These are phyloP conservation scores for Cheilosia vernalis DNA, from an alignment of 2,888 invertebrate genomes.

Conservation along the genomic window DNA sequence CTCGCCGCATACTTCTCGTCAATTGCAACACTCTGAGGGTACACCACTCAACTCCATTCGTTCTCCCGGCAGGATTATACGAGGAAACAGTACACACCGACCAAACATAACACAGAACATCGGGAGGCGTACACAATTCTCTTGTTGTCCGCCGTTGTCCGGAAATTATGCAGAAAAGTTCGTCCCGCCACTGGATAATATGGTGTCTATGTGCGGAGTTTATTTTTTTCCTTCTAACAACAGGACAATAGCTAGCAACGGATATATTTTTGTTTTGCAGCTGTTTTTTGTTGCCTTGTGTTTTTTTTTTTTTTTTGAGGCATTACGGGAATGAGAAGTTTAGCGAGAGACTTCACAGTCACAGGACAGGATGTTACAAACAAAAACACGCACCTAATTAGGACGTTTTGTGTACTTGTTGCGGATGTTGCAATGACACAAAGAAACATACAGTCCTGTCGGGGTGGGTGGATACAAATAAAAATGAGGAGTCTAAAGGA, in stretches of 20 bases:
- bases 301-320: conserved; percentile 24
- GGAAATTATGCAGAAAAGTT: conserved; percentile 75
- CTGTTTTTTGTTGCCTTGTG: too few relatives aligned
- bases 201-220: conserved; percentile 42
- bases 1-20: conserved; percentile 55
- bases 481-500: too few relatives aligned
- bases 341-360: conserved; percentile 36
- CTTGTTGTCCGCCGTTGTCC: conserved; percentile 62
- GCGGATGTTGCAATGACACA: conserved; percentile 70
- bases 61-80: background rate
- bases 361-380: conserved; percentile 62
- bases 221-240: background rate
- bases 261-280: conserved; percentile 13
- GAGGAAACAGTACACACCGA: conserved; percentile 36
- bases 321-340: conserved; percentile 36
- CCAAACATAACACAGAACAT: conserved; percentile 48
- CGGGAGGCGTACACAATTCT: conserved; percentile 66
- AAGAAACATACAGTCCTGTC: conserved; percentile 35
- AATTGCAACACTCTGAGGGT: conserved; percentile 57
- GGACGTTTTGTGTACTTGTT: conserved; percentile 73
- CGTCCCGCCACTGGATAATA: conserved; percentile 63
- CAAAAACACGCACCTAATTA: conserved; percentile 75
- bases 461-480: too few relatives aligned
- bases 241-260: conserved; percentile 28
- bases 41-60: background rate